Conservation (phyloP, 2,888 invertebrate species). For the Mongoloraphidia duomilia region DNA sequence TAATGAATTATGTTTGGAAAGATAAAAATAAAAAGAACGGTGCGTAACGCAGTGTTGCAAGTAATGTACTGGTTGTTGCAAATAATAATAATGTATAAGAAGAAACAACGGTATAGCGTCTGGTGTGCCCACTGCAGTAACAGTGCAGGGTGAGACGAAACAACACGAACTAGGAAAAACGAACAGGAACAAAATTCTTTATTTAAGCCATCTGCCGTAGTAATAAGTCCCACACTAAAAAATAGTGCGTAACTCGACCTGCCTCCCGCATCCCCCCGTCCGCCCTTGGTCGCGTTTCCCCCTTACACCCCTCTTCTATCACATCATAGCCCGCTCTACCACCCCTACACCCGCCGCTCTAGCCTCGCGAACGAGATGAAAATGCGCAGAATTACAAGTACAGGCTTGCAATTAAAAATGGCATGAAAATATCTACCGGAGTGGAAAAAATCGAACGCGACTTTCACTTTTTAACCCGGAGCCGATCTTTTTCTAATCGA, state of each 20-base stretch:
- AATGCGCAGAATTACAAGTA: conserved; percentile 44
- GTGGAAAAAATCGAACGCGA: conserved; percentile 25
- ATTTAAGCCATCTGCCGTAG: conserved; percentile 46
- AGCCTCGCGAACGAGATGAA: conserved; percentile 31
- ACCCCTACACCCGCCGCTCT: conserved; percentile 26
- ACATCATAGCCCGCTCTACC: conserved; percentile 18
- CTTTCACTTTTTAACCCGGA: conserved; percentile 3
- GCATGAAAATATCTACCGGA: conserved; percentile 27
- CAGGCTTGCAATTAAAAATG: conserved; percentile 41
- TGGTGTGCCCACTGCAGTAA: too few species aligned
- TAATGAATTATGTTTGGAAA: too few species aligned
- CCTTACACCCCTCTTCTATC: too few species aligned
- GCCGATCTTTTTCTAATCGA: too few species aligned
- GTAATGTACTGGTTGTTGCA: too few species aligned
- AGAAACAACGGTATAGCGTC: too few species aligned
- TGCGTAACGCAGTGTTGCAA: too few species aligned
- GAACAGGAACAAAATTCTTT: conserved; percentile 27
- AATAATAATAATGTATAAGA: too few species aligned
- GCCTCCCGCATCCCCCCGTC: conserved; percentile 9
- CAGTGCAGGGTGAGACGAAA: not conserved
- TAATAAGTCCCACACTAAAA: conserved; percentile 46
- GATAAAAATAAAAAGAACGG: too few species aligned
- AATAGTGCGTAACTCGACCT: conserved; percentile 38
- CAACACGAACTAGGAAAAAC: conserved; percentile 6
- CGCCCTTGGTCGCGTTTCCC: conserved; percentile 6